Conservation (phyloP, 2,888 invertebrate species). For the Pogonocherus hispidulus region DNA sequence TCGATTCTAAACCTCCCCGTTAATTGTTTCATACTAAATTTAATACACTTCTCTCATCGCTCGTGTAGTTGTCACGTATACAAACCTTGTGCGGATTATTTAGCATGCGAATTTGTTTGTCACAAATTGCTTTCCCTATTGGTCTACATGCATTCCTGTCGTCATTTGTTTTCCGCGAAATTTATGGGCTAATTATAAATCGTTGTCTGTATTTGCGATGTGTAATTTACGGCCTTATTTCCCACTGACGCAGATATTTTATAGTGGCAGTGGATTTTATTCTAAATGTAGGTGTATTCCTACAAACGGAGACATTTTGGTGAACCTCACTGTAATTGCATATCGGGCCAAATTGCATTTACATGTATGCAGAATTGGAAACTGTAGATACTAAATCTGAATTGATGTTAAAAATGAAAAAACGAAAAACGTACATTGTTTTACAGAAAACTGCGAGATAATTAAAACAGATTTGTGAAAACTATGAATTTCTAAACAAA, state of each 20-base stretch:
- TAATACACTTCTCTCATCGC: slow-evolving; percentile 41
- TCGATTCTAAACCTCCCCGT: slow-evolving; percentile 27
- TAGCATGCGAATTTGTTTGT: slow-evolving; percentile 65
- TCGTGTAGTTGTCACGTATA: slow-evolving; percentile 51
- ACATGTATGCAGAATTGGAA: too few species aligned
- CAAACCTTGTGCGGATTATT: slow-evolving; percentile 57
- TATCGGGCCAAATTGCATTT: too few species aligned
- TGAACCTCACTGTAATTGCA: too few species aligned
- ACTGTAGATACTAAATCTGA: too few species aligned
- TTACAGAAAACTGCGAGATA: too few species aligned
- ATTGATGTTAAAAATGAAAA: too few species aligned
- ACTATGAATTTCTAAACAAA: too few species aligned
- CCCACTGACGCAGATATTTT: slow-evolving; percentile 30
- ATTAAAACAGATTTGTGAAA: too few species aligned
- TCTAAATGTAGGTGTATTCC: slow-evolving; percentile 10
- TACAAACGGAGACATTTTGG: too few species aligned
- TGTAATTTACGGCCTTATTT: slow-evolving; percentile 58
- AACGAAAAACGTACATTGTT: too few species aligned
- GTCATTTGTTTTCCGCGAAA: slow-evolving; percentile 67
- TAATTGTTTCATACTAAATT: slow-evolving; percentile 46
- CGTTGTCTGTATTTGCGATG: slow-evolving; percentile 64
- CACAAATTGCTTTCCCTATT: slow-evolving; percentile 68
- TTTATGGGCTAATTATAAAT: slow-evolving; percentile 68
- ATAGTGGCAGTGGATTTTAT: slow-evolving; percentile 13
- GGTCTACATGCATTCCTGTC: slow-evolving; percentile 68